phyloP scores from a whole-genome alignment of 1,140 invertebrate genomes.

The Aphidius ervi region DNA sequence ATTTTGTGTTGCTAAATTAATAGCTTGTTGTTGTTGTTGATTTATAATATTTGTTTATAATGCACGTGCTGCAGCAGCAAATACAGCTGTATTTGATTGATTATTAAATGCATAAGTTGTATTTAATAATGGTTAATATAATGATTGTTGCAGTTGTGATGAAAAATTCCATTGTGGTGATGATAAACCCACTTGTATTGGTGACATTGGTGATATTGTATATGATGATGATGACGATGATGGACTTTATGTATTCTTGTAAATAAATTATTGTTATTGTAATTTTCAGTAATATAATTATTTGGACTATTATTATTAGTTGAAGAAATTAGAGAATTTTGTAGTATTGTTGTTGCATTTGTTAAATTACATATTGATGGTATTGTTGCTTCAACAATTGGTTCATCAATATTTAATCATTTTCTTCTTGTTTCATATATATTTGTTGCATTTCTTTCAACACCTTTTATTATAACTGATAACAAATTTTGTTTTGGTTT shows the following conservation, averaged over 20 bases:
- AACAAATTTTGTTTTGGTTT: conserved; percentile 80
- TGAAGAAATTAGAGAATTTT: neutral
- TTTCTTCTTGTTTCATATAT: conserved; percentile 86
- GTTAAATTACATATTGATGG: conserved; percentile 70
- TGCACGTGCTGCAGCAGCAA: conserved; percentile 20
- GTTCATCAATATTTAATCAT: conserved; percentile 69
- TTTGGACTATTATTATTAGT: no score
- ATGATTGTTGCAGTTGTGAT: neutral
- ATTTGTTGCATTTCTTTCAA: conserved; percentile 80
- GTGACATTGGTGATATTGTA: conserved; percentile 14
- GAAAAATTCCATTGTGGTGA: no score
- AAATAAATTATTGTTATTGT: no score
- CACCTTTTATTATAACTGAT: conserved; percentile 77
- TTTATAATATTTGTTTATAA: conserved; percentile 26
- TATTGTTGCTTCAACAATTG: conserved; percentile 64
- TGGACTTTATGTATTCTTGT: conserved; percentile 13
- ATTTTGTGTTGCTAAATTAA: no score
- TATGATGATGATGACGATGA: conserved; percentile 23
- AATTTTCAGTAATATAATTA: no score
- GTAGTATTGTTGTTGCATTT: conserved; percentile 37
- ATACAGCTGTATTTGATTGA: conserved; percentile 35
- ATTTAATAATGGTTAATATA: no score
- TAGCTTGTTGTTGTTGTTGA: conserved; percentile 57
- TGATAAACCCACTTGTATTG: no score
- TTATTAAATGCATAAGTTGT: conserved; percentile 12